Evolutionary conservation across 2,113 vertebrate species (phyloP), one percentile per base, ranked within the genome.

Genomic region (Passer montanus): DNA sequence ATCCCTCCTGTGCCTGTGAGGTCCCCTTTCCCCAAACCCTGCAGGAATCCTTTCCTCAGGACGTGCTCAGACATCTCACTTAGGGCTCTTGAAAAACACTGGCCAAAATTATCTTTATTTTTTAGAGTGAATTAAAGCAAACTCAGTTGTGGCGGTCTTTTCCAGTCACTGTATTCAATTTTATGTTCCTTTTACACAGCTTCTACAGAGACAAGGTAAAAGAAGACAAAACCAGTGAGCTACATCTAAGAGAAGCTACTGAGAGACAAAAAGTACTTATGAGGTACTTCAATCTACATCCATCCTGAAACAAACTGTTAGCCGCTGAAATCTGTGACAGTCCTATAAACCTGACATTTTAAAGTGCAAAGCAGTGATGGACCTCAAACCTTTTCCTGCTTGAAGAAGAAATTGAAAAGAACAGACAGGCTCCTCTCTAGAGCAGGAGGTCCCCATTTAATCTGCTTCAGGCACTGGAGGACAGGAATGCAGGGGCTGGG

Each of bases 341-440:
- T 15, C 37, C 12, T 27, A 74, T 22, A 30, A 4, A n/a, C 4
- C 19, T 70, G 64, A 78, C 78, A 78, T 87, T 49, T 74, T 37
- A 59, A 77, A 5, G 33, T 52, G 35, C 35, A 64, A 89, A 87
- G 35, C 10, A 68, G 31, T 6, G 20, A 49, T 6, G 31, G 67
- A 63, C 24, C 78, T 10, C 7, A 24, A 21, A 53, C 30, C 14
- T 53, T 22, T 28, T 16, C 69, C n/a, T 46, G 20, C 30, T 50
- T n/a, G 44, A 35, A 23, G 37, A 59, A 64, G 17, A 4, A 39
- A 17, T 21, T 63, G 43, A 1, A n/a, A 39, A 30, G 26, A 44
- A 24, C 4, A 75, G 49, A 52, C 0, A 75, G 69, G 33, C 2
- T 41, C 4, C 33, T 43, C 13, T 30, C 4, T 15, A 1, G 53